A percentile compares a stretch with the other conserved stretches of the same genome.
phyloP scores from a whole-genome alignment of 2,797 vertebrate species.

The Catostomus latipinnis region DNA sequence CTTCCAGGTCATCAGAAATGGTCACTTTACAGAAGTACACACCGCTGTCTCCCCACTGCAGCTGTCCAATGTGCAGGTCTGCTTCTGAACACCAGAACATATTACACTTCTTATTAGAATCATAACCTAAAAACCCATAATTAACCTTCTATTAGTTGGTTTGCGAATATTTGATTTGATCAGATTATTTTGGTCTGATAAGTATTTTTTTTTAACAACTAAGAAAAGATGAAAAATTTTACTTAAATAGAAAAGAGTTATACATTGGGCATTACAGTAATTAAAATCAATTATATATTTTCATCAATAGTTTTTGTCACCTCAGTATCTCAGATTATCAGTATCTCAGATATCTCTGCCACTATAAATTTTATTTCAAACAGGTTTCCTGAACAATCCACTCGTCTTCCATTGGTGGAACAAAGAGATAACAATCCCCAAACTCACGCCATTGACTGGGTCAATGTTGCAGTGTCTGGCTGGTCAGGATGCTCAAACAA shows the following conservation, averaged over 20 bases:
- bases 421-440: neutral
- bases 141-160: no score
- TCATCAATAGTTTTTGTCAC: neutral
- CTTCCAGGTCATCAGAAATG: constrained; percentile 91
- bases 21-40: constrained; percentile 94
- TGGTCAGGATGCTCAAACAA: neutral
- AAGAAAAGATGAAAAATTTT: neutral
- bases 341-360: neutral
- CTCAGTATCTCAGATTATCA: neutral
- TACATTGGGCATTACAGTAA: neutral
- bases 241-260: neutral
- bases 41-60: constrained; percentile 97
- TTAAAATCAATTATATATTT: neutral
- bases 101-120: neutral
- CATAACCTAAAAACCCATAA: no score
- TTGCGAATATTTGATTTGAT: neutral
- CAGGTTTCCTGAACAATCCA: neutral
- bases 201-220: neutral
- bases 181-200: neutral
- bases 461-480: neutral
- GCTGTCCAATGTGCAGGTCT: constrained; percentile 90
- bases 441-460: neutral
- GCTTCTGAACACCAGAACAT: constrained; percentile 80
- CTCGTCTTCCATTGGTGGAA: neutral
- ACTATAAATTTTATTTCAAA: neutral